phyloP scores from a whole-genome alignment of 2,797 vertebrate genomes.

The Sylvia borin region DNA sequence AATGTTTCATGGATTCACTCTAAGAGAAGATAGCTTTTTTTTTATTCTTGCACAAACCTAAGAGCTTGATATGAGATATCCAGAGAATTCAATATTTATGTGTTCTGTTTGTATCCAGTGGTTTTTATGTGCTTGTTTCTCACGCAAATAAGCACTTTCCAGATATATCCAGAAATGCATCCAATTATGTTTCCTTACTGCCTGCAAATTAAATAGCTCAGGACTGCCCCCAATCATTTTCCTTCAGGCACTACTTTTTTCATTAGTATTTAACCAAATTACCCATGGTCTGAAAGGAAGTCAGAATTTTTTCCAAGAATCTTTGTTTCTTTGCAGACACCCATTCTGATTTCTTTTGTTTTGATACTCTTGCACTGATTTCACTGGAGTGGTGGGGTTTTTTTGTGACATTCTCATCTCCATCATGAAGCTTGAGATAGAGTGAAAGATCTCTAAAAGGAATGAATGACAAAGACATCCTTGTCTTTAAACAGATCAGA shows the following conservation, averaged over 20 bases:
- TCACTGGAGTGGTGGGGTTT: neutral
- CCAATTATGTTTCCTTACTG: neutral
- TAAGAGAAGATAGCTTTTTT: neutral
- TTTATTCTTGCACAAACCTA: neutral
- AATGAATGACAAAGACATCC: neutral
- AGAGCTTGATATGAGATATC: neutral
- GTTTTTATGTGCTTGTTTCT: neutral
- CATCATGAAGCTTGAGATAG: neutral
- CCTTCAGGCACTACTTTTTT: neutral
- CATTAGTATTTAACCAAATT: slow-evolving; percentile 13
- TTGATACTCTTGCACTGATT: slow-evolving; percentile 12
- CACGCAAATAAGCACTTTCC: neutral
- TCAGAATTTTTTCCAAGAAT: neutral
- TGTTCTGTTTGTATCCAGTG: neutral
- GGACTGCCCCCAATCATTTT: neutral
- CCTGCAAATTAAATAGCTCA: neutral
- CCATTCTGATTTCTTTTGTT: neutral
- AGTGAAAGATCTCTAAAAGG: neutral
- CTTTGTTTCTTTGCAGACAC: neutral
- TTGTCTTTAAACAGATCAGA: neutral
- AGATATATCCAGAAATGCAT: neutral
- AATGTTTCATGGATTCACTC: neutral
- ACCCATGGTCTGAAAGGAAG: neutral
- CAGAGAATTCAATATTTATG: neutral
- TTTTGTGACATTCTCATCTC: neutral